Evolutionary conservation across 2,797 vertebrate genomes (phyloP).

Genomic region (Liparis tanakae): DNA sequence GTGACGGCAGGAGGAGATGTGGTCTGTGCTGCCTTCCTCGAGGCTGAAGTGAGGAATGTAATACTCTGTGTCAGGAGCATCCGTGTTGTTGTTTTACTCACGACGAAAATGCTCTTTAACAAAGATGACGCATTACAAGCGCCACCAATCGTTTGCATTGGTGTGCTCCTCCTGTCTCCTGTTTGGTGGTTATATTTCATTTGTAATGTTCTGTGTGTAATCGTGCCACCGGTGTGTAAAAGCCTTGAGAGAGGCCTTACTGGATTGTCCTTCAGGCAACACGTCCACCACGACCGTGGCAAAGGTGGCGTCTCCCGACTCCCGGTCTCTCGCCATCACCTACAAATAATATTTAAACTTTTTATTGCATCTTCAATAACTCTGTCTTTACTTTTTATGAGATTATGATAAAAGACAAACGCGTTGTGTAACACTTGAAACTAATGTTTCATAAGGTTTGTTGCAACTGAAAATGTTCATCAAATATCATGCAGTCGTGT

Average conservation of each 20-base stretch:
- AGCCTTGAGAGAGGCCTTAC: constrained; percentile 65
- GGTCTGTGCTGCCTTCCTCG: neutral
- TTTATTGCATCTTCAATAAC: constrained; percentile 1
- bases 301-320: constrained; percentile 82
- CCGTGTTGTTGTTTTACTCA: neutral
- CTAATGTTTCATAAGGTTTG: neutral
- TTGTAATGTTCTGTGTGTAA: neutral
- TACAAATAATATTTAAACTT: constrained; percentile 54
- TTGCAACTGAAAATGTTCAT: neutral
- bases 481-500: neutral
- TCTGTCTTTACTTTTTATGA: neutral
- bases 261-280: constrained; percentile 81
- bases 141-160: neutral
- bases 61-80: neutral
- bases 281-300: constrained; percentile 80
- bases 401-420: constrained; percentile 2
- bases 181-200: neutral
- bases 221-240: neutral
- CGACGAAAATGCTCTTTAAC: neutral
- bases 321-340: constrained; percentile 84
- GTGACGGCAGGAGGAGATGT: neutral
- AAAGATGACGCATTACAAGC: neutral
- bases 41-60: neutral
- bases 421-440: neutral
- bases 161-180: neutral